Evolutionary conservation across 2,888 invertebrate genomes (phyloP).

Genomic region (Apodemia hepburni): DNA sequence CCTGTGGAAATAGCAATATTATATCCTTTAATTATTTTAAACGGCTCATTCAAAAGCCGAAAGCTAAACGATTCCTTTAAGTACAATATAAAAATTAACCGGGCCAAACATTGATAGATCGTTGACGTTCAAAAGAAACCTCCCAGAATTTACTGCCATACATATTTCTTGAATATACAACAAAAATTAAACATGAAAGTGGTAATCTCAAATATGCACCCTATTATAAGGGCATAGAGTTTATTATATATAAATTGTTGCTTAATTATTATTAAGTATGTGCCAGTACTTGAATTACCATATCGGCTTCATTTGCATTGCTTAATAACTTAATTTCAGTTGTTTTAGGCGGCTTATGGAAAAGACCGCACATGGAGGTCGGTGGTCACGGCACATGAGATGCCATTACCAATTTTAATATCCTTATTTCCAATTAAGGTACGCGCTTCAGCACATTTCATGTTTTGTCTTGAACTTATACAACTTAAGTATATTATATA

Average conservation of each 20-base stretch:
- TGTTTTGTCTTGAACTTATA: no score
- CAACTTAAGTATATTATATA: no score
- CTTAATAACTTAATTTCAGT: constrained; percentile 44
- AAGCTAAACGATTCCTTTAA: constrained; percentile 12
- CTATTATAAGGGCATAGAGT: constrained; percentile 19
- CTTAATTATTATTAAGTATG: constrained; percentile 28
- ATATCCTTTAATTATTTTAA: background rate
- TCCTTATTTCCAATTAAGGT: no score
- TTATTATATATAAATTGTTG: background rate
- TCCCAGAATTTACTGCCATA: constrained; percentile 27
- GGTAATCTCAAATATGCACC: constrained; percentile 13
- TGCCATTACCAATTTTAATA: background rate
- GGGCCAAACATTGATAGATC: constrained; percentile 25
- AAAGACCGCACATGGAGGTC: constrained; percentile 32
- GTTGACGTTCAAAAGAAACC: constrained; percentile 28
- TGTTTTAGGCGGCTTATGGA: constrained; percentile 30
- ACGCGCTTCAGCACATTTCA: no score
- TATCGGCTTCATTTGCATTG: constrained; percentile 41
- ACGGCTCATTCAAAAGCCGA: no score
- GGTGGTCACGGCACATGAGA: constrained; percentile 17
- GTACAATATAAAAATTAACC: constrained; percentile 23
- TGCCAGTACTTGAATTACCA: constrained; percentile 34
- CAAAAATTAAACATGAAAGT: constrained; percentile 12
- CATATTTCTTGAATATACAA: constrained; percentile 22
- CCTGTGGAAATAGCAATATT: background rate